A percentile compares a stretch with the other conserved stretches of the same genome.
Evolutionary conservation across 1,140 invertebrate species (phyloP).

Genomic region (Aphaenogaster floridana): DNA sequence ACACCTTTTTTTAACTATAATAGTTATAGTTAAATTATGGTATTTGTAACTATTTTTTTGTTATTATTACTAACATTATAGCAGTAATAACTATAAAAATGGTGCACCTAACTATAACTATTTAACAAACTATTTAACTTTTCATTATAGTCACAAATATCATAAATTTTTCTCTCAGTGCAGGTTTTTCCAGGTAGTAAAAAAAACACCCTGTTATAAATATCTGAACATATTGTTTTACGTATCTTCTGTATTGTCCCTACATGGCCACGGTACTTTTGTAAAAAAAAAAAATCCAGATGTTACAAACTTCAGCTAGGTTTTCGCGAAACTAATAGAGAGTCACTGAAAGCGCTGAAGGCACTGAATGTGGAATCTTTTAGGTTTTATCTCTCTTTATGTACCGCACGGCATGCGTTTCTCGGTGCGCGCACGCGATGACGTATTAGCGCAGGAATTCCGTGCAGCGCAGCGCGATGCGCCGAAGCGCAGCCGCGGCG

Average conservation of each 20-base stretch:
- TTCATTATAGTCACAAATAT: no score
- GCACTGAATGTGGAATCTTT: neutral
- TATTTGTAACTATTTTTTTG: no score
- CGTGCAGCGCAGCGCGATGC: constrained; percentile 37
- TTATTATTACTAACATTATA: no score
- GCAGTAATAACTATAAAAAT: no score
- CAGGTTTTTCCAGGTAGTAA: no score
- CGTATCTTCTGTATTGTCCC: neutral
- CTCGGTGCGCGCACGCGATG: constrained; percentile 12
- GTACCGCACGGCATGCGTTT: neutral
- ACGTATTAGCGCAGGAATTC: constrained; percentile 46
- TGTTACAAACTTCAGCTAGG: neutral
- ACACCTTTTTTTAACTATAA: no score
- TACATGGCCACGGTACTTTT: neutral
- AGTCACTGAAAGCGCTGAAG: neutral
- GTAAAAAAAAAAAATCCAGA: neutral
- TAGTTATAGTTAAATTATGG: no score
- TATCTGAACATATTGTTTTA: neutral
- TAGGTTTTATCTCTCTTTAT: neutral
- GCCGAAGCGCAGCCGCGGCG: neutral
- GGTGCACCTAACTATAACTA: no score
- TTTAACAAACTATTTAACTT: no score
- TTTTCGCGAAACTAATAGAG: neutral
- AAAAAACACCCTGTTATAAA: neutral
- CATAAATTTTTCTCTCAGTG: no score